phyloP scores from a whole-genome alignment of 2,888 invertebrate species.

The Volucella inanis region DNA sequence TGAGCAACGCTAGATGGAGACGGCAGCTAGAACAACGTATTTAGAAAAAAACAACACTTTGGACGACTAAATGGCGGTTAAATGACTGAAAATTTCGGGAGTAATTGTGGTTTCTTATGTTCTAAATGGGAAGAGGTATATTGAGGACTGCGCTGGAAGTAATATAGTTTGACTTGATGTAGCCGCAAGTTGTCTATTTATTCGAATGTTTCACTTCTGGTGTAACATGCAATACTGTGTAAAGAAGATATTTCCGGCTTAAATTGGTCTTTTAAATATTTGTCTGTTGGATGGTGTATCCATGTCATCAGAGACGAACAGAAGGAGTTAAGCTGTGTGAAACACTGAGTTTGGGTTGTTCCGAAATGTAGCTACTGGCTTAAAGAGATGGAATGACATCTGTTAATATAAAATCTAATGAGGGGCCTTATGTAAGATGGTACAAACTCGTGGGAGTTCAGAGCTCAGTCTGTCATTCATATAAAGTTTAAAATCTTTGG shows the following conservation, averaged over 20 bases:
- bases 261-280: conserved; percentile 28
- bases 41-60: conserved; percentile 30
- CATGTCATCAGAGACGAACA: too few relatives aligned
- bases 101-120: conserved; percentile 54
- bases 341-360: too few relatives aligned
- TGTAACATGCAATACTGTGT: conserved; percentile 35
- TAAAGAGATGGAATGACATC: too few relatives aligned
- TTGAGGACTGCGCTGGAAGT: conserved; percentile 26
- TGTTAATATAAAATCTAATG: too few relatives aligned
- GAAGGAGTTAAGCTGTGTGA: too few relatives aligned
- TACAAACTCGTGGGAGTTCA: too few relatives aligned
- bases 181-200: conserved; percentile 44
- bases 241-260: conserved; percentile 19
- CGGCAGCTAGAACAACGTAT: too few relatives aligned
- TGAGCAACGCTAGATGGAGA: neutral
- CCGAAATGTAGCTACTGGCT: too few relatives aligned
- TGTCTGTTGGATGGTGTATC: too few relatives aligned
- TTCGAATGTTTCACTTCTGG: neutral
- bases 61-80: conserved; percentile 52
- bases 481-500: too few relatives aligned
- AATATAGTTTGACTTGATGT: conserved; percentile 24
- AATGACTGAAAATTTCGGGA: conserved; percentile 34
- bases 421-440: too few relatives aligned
- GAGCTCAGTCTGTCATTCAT: too few relatives aligned
- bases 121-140: conserved; percentile 25